Evolutionary conservation across 2,113 vertebrate species (phyloP).

Genomic region (Chamaea fasciata): DNA sequence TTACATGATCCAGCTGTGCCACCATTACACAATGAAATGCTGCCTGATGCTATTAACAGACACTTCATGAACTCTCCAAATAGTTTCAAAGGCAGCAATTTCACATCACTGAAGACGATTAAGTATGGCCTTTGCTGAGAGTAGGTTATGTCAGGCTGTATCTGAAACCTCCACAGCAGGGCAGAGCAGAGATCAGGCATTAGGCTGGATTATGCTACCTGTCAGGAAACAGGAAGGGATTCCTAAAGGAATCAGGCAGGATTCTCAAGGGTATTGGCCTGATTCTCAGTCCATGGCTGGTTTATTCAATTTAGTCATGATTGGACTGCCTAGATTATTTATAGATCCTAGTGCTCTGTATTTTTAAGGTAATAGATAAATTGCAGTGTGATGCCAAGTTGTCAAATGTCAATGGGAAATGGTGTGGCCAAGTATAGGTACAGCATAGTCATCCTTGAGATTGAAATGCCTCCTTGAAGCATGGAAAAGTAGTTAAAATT

Average conservation of each 20-base stretch:
- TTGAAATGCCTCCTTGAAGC: neutral
- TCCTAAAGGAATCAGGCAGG: neutral
- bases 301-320: neutral
- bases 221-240: neutral
- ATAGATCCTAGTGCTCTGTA: neutral
- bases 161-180: neutral
- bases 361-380: neutral
- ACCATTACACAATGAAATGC: neutral
- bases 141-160: neutral
- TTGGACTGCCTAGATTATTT: neutral
- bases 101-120: neutral
- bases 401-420: neutral
- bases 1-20: constrained; percentile 15
- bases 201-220: neutral
- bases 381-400: neutral
- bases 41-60: neutral
- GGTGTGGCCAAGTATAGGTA: neutral
- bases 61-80: neutral
- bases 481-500: neutral
- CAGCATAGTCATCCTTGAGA: neutral
- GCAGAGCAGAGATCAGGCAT: neutral
- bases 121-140: neutral
- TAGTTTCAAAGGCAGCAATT: neutral
- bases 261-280: neutral
- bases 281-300: neutral